phyloP scores from a whole-genome alignment of 2,113 vertebrate species.

The Talpa occidentalis region DNA sequence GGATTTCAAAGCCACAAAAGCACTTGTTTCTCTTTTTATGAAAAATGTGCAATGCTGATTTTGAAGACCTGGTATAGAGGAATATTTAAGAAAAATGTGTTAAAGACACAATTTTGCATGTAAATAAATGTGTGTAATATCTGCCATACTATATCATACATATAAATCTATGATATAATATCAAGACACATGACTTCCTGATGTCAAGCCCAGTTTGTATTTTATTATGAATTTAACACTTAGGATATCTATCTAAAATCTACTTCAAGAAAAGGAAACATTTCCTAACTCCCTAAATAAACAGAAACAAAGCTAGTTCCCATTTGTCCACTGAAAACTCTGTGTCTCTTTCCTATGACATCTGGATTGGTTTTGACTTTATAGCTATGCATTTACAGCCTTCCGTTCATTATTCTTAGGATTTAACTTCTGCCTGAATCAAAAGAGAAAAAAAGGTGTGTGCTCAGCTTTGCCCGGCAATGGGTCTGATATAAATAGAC shows the following conservation, averaged over 20 bases:
- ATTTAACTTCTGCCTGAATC: neutral
- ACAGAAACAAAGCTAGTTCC: neutral
- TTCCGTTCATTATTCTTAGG: neutral
- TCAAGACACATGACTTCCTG: neutral
- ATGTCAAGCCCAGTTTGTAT: neutral
- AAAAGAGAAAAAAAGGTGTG: neutral
- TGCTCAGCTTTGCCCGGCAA: neutral
- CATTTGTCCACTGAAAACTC: neutral
- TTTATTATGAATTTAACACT: neutral
- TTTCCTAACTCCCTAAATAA: neutral
- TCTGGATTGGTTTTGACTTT: neutral
- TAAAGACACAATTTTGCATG: neutral
- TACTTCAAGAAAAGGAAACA: neutral
- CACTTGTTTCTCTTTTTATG: neutral
- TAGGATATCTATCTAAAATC: neutral
- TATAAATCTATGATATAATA: neutral
- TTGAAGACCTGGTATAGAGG: neutral
- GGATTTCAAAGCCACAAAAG: constrained; percentile 35
- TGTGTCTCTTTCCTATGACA: neutral
- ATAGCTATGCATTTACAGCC: neutral
- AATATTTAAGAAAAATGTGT: neutral
- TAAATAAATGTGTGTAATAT: neutral
- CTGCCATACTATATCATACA: neutral
- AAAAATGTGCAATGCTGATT: neutral
- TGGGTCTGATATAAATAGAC: neutral